These are phyloP conservation scores for Autographa gamma DNA, from an alignment of 2,888 invertebrate species.

Conservation along the genomic window DNA sequence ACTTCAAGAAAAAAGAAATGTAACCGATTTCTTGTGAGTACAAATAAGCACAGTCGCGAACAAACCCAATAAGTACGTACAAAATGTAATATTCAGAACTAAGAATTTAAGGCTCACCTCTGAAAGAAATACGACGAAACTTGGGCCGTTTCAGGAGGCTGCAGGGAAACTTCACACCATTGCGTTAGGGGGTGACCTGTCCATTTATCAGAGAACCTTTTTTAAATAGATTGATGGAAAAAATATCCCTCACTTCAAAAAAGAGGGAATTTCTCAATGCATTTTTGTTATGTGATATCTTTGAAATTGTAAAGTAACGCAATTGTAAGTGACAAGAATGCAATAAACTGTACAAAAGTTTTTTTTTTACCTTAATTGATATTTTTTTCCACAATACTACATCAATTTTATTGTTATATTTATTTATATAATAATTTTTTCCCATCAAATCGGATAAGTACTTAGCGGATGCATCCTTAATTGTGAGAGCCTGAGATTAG, in stretches of 20 bases:
- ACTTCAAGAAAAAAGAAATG: slow-evolving; percentile 19
- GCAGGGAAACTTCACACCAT: slow-evolving; percentile 40
- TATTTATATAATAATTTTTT: too few species aligned
- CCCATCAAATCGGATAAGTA: too few species aligned
- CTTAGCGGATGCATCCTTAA: too few species aligned
- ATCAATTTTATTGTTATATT: too few species aligned
- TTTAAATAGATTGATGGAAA: slow-evolving; percentile 54
- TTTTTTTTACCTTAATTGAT: too few species aligned
- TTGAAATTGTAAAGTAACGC: too few species aligned
- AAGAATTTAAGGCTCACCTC: slow-evolving; percentile 51
- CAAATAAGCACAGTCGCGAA: slow-evolving; percentile 49
- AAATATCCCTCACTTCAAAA: slow-evolving; percentile 46
- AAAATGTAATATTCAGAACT: slow-evolving; percentile 57
- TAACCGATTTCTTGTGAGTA: slow-evolving; percentile 10
- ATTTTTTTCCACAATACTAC: too few species aligned
- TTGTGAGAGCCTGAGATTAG: too few species aligned
- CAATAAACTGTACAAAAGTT: too few species aligned
- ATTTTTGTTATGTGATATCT: not conserved
- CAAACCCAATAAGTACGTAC: slow-evolving; percentile 57
- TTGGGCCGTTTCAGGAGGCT: slow-evolving; percentile 42
- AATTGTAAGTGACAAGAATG: too few species aligned
- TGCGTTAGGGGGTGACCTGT: slow-evolving; percentile 38
- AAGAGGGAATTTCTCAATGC: not conserved
- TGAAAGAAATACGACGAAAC: slow-evolving; percentile 56
- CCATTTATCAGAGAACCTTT: slow-evolving; percentile 59